These are phyloP conservation scores for Callocephalon fimbriatum DNA, from an alignment of 2,113 vertebrate species.

Conservation along the genomic window DNA sequence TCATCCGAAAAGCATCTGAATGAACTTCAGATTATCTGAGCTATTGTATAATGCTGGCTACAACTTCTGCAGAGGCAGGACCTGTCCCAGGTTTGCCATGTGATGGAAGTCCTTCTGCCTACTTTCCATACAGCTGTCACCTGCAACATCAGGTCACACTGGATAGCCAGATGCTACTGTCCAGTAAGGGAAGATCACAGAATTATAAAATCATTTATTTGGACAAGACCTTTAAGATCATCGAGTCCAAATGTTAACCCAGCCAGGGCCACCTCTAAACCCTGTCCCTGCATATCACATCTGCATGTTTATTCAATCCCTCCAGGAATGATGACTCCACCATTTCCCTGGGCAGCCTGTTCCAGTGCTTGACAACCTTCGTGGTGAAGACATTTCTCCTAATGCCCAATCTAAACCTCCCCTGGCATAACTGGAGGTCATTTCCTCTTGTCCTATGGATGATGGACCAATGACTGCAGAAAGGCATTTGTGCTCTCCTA, in stretches of 20 bases:
- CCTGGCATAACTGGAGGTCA: not conserved
- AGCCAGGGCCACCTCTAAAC: not conserved
- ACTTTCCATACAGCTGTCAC: accelerated
- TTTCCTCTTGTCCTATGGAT: not conserved
- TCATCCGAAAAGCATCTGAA: not conserved
- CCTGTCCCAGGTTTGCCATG: not conserved
- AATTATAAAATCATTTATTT: not conserved
- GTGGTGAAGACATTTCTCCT: not conserved
- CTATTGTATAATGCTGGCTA: no score
- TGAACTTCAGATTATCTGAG: not conserved
- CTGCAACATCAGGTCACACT: not conserved
- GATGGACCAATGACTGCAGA: not conserved
- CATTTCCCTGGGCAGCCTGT: not conserved
- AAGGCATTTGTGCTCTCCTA: not conserved
- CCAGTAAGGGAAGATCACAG: not conserved
- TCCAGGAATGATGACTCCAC: not conserved
- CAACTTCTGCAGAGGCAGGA: not conserved
- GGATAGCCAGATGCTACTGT: not conserved
- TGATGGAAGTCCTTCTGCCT: not conserved
- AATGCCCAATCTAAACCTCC: not conserved
- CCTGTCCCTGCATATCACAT: not conserved
- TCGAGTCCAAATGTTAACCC: accelerated
- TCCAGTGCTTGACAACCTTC: not conserved
- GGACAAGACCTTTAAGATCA: not conserved
- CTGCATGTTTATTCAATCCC: not conserved